phyloP scores from a whole-genome alignment of 2,888 invertebrate species.

The Aspidiotus rigidus region DNA sequence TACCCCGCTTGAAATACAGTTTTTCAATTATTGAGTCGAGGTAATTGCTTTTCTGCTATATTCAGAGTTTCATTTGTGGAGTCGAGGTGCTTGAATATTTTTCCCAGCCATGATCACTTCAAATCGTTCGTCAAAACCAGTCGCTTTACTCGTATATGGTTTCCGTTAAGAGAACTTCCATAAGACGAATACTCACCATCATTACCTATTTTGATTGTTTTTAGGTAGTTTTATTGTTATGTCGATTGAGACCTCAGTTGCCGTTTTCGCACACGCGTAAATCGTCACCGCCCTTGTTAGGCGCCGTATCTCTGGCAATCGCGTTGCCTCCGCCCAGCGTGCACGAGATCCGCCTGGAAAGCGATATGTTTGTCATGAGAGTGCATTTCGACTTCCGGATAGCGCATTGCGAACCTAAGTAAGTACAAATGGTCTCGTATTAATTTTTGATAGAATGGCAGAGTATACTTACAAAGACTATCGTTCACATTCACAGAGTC shows the following conservation, averaged over 20 bases:
- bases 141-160: neutral
- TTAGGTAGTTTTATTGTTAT: conserved; percentile 87
- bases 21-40: too few relatives aligned
- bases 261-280: conserved; percentile 84
- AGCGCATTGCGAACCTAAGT: conserved; percentile 95
- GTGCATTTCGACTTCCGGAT: conserved; percentile 93
- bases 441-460: too few relatives aligned
- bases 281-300: conserved; percentile 74
- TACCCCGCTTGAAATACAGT: too few relatives aligned
- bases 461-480: too few relatives aligned
- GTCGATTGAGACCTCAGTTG: conserved; percentile 84
- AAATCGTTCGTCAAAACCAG: neutral
- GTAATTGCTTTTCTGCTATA: too few relatives aligned
- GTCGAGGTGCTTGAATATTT: neutral
- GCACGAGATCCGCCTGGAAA: conserved; percentile 89
- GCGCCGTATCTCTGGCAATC: conserved; percentile 91
- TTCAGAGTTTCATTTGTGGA: too few relatives aligned
- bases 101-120: neutral
- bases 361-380: conserved; percentile 92
- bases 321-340: conserved; percentile 94
- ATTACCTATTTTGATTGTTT: conserved; percentile 38
- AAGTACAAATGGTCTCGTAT: conserved; percentile 36
- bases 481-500: conserved; percentile 53
- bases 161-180: neutral
- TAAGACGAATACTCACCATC: neutral